A percentile compares a stretch with the other conserved stretches of the same genome.
Conservation (phyloP, 2,797 vertebrate genomes). For the Rallus crepitans region DNA sequence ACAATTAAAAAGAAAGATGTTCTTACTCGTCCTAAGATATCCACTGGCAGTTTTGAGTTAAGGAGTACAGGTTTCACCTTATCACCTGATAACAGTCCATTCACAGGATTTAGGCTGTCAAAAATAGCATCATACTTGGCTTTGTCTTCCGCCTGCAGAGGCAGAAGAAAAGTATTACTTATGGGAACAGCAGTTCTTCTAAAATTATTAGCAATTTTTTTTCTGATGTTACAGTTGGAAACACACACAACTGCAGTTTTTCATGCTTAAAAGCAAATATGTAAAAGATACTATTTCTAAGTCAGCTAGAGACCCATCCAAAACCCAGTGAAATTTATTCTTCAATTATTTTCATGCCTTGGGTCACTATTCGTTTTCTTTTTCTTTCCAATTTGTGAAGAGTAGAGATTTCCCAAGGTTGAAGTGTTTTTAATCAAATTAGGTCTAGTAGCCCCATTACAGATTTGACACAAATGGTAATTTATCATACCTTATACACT, state of each 20-base stretch:
- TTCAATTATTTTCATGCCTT: background rate
- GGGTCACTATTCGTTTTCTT: background rate
- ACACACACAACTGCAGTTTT: background rate
- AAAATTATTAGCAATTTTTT: background rate
- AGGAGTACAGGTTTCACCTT: conserved; percentile 98
- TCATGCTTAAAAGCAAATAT: background rate
- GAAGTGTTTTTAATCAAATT: background rate
- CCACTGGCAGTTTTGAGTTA: conserved; percentile 97
- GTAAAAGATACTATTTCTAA: background rate
- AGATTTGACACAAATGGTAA: background rate
- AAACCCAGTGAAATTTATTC: background rate
- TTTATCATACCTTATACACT: background rate
- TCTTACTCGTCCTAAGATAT: conserved; percentile 94
- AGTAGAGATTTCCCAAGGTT: background rate
- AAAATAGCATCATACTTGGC: conserved; percentile 96
- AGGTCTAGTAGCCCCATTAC: background rate
- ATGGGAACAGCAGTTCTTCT: background rate
- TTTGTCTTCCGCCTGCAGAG: conserved; percentile 92
- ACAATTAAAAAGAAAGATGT: background rate
- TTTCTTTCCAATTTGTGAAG: background rate
- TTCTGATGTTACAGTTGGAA: background rate
- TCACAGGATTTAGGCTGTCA: conserved; percentile 92
- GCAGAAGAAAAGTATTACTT: conserved; percentile 29
- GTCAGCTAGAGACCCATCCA: background rate
- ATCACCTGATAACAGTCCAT: conserved; percentile 93